Conservation (phyloP, 2,888 invertebrate species). For the Parthenolecanium corni region DNA sequence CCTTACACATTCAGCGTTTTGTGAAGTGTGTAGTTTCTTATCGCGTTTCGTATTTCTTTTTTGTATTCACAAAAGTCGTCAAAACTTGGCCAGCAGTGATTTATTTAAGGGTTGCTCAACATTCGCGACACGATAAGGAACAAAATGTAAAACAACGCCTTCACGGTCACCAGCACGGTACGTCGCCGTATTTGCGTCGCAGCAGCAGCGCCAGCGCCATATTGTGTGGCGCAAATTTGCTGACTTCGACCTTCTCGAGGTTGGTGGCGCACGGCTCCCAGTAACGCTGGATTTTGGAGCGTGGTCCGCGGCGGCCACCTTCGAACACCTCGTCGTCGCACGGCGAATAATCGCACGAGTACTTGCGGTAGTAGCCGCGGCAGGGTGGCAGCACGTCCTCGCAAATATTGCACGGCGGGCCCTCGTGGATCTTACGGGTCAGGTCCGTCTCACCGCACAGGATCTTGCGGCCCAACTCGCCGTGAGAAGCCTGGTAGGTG, state of each 20-base stretch:
- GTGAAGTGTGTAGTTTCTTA: too few species aligned
- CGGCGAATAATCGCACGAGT: neutral
- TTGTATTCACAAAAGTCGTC: too few species aligned
- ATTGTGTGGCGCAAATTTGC: constrained; percentile 9
- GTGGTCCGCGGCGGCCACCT: constrained; percentile 1
- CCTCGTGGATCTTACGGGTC: constrained; percentile 1
- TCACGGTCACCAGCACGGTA: constrained; percentile 11
- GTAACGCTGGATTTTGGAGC: constrained; percentile 1
- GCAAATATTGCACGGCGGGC: constrained; percentile 15
- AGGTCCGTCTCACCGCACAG: neutral
- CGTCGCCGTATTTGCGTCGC: neutral
- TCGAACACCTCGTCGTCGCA: constrained; percentile 2
- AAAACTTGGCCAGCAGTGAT: too few species aligned
- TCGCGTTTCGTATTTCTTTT: too few species aligned
- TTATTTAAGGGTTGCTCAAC: too few species aligned
- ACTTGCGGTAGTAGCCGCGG: constrained; percentile 6
- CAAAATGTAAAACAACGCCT: too few species aligned
- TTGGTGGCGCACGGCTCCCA: constrained; percentile 3
- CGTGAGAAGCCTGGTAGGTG: constrained; percentile 14
- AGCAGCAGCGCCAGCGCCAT: constrained; percentile 5
- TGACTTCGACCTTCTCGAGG: neutral
- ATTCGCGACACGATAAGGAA: too few species aligned
- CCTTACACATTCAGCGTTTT: too few species aligned
- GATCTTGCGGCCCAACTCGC: constrained; percentile 8
- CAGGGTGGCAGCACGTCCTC: constrained; percentile 13